These are phyloP conservation scores for Ianthella basta DNA, from an alignment of 37 sponge, comb jelly and placozoan genomes.

Conservation along the genomic window DNA sequence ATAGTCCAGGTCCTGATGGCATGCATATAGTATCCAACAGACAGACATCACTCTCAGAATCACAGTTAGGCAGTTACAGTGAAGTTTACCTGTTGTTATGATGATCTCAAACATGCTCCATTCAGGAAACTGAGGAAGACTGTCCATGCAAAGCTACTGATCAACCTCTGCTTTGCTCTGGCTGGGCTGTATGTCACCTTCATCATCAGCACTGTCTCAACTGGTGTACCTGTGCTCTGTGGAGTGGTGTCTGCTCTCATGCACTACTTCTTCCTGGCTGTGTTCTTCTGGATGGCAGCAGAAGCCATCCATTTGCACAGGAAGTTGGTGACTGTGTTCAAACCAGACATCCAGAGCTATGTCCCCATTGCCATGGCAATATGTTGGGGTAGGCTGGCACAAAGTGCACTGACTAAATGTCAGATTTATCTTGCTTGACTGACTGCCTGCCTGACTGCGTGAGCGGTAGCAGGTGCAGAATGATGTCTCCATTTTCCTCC, in stretches of 20 bases:
- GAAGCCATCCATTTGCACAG: slow-evolving; percentile 59
- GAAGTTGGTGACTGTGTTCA: slow-evolving; percentile 57
- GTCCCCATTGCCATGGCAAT: too few species aligned
- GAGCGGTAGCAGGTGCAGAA: too few species aligned
- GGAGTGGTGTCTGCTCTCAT: slow-evolving; percentile 54
- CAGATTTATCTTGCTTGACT: too few species aligned
- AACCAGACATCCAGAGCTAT: neutral
- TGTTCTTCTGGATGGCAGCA: slow-evolving; percentile 61
- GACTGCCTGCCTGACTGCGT: too few species aligned
- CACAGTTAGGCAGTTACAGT: too few species aligned
- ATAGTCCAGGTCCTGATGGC: too few species aligned
- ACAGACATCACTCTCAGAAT: too few species aligned
- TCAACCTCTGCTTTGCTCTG: slow-evolving; percentile 61
- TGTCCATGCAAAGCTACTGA: slow-evolving; percentile 43
- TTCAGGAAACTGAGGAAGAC: slow-evolving; percentile 43
- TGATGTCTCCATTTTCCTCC: too few species aligned
- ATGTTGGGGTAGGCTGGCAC: too few species aligned
- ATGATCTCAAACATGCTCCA: neutral
- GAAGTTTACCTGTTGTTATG: too few species aligned
- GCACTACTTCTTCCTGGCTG: slow-evolving; percentile 71
- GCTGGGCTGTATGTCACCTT: slow-evolving; percentile 50
- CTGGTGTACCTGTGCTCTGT: slow-evolving; percentile 39
- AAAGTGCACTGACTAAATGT: too few species aligned
- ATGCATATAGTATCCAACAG: too few species aligned
- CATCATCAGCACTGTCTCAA: slow-evolving; percentile 33